Conservation (phyloP, 2,888 invertebrate genomes). For the Augochlorella aurata region DNA sequence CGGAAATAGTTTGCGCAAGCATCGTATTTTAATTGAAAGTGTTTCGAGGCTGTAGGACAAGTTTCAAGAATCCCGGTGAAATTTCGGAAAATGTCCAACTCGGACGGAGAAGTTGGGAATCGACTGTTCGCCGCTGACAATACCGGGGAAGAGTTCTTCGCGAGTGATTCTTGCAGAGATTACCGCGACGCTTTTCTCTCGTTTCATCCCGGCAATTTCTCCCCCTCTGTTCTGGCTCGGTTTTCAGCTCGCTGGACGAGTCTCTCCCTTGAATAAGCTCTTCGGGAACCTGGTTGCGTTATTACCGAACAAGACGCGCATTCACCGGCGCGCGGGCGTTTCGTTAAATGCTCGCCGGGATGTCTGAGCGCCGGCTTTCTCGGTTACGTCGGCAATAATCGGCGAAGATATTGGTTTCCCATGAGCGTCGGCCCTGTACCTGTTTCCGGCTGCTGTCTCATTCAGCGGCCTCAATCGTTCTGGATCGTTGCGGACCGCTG, state of each 20-base stretch:
- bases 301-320: constrained; percentile 2
- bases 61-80: neutral
- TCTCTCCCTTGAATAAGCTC: neutral
- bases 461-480: neutral
- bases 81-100: constrained; percentile 2
- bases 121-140: constrained; percentile 3
- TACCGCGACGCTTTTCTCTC: constrained; percentile 7
- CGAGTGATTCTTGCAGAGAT: constrained; percentile 19
- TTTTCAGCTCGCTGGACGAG: neutral
- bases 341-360: constrained; percentile 5
- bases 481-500: neutral
- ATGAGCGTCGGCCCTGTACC: neutral
- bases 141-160: constrained; percentile 5
- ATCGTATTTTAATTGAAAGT: constrained; percentile 2
- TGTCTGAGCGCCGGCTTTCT: neutral
- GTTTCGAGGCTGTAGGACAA: neutral
- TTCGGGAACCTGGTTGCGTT: neutral
- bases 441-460: neutral
- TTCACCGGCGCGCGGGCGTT: neutral
- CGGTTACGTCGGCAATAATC: constrained; percentile 16
- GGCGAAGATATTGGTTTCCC: constrained; percentile 12
- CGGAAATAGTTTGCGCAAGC: neutral
- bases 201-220: neutral
- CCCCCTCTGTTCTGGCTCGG: neutral
- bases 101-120: neutral